These are phyloP conservation scores for Lasioglossum pauxillum DNA, from an alignment of 2,888 invertebrate species.

Conservation along the genomic window DNA sequence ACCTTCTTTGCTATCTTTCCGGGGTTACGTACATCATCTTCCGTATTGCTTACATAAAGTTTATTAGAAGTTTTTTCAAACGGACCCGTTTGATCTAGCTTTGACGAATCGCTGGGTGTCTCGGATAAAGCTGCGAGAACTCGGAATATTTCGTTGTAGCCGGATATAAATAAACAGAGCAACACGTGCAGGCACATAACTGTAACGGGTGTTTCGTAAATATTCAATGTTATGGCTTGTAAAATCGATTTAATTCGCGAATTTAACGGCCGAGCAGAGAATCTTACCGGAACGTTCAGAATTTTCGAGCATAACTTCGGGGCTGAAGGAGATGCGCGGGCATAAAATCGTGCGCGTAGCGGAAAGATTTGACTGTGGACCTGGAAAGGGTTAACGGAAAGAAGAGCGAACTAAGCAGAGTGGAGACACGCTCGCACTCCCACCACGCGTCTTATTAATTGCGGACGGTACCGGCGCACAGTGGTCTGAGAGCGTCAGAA, in stretches of 20 bases:
- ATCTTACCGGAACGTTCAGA: background rate
- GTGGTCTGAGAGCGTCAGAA: too few species aligned
- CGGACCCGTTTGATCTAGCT: background rate
- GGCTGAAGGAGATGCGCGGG: background rate
- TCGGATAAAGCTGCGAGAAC: background rate
- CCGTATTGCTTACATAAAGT: background rate
- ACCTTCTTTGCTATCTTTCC: background rate
- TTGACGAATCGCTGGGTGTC: background rate
- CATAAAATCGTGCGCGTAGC: background rate
- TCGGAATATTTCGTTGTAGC: background rate
- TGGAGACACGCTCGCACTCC: background rate
- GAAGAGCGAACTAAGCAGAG: background rate
- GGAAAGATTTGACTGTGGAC: background rate
- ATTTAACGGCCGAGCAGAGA: background rate
- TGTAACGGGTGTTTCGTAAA: slow-evolving; percentile 5
- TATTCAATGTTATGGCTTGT: background rate
- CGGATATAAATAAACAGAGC: slow-evolving; percentile 6
- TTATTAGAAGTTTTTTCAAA: background rate
- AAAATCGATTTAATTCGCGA: slow-evolving; percentile 1
- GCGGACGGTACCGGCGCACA: slow-evolving; percentile 9
- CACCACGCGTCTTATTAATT: slow-evolving; percentile 37
- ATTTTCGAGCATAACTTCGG: background rate
- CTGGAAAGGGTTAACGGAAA: background rate
- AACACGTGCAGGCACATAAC: background rate
- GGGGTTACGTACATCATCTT: background rate